Percentiles rank a stretch among this genome's conserved stretches.
Evolutionary conservation across 23 tunicate species (phyloP).

Genomic region (Trididemnum miniatum): DNA sequence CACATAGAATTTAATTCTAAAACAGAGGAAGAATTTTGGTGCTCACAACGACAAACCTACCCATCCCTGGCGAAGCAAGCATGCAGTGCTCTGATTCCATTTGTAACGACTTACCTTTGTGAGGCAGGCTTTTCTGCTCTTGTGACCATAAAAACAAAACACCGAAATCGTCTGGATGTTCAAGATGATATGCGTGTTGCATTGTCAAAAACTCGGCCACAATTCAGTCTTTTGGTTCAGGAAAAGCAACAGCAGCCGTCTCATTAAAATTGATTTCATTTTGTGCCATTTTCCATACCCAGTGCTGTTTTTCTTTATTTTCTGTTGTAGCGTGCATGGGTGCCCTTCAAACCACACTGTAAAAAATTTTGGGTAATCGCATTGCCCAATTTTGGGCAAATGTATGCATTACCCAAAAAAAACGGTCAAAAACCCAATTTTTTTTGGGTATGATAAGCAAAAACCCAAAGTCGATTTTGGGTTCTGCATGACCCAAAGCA

Average conservation of each 20-base stretch:
- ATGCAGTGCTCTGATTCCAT: slow-evolving; percentile 2
- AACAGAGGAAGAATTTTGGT: slow-evolving; percentile 6
- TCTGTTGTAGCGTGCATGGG: no score
- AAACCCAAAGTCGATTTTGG: no score
- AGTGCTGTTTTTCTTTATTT: no score
- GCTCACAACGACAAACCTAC: slow-evolving; percentile 8
- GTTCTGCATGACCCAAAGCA: no score
- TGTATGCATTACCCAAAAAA: no score
- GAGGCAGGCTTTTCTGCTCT: slow-evolving; percentile 29
- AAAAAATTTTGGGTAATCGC: no score
- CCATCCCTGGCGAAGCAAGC: slow-evolving; percentile 9
- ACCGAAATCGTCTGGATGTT: slow-evolving; percentile 7
- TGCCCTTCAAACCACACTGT: no score
- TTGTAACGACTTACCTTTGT: slow-evolving; percentile 29
- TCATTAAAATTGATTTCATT: no score
- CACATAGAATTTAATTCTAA: neutral
- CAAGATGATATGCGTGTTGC: slow-evolving; percentile 24
- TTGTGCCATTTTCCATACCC: no score
- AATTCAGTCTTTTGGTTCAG: slow-evolving; percentile 12
- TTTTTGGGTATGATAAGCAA: no score
- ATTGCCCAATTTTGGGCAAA: no score
- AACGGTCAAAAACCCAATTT: no score
- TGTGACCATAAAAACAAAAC: slow-evolving; percentile 4
- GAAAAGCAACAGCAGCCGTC: slow-evolving; percentile 27
- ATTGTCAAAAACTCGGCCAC: neutral